Evolutionary conservation across 2,797 vertebrate species (phyloP).

Genomic region (Odontamblyopus rebecca): DNA sequence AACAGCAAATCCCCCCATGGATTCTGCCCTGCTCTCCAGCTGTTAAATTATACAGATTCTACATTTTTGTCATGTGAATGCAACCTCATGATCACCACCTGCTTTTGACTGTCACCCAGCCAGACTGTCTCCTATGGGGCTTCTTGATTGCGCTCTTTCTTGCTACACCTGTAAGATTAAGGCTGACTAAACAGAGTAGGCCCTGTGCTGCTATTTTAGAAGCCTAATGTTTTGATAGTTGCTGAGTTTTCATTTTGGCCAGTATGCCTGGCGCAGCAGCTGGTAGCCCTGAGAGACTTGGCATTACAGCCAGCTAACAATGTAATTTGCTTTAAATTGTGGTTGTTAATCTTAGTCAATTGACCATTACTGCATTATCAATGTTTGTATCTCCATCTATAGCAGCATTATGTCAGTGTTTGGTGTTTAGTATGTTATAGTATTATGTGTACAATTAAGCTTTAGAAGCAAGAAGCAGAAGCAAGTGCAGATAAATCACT

Average conservation of each 20-base stretch:
- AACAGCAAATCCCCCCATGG: too few species aligned
- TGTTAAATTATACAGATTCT: too few species aligned
- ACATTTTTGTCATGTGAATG: too few species aligned
- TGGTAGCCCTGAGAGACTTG: conserved; percentile 38
- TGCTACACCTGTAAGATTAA: conserved; percentile 8
- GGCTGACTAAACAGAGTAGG: conserved; percentile 18
- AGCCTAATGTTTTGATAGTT: not conserved
- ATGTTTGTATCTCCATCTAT: too few species aligned
- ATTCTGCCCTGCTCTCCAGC: too few species aligned
- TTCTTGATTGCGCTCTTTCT: conserved; percentile 12
- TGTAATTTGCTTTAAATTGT: conserved; percentile 16
- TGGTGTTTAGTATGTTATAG: too few species aligned
- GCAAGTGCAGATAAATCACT: too few species aligned
- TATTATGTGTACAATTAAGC: too few species aligned
- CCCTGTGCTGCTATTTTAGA: conserved; percentile 4
- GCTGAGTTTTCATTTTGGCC: conserved; percentile 24
- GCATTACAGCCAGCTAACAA: conserved; percentile 36
- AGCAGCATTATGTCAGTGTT: too few species aligned
- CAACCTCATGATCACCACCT: conserved; percentile 48
- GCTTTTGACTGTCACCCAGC: conserved; percentile 27
- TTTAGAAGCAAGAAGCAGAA: too few species aligned
- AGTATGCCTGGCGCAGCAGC: conserved; percentile 28
- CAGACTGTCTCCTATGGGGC: conserved; percentile 32
- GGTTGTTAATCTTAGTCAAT: not conserved
- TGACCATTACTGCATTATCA: not conserved